A percentile compares a stretch with the other conserved stretches of the same genome.
Conservation (phyloP, 92 coral and sea anemone genomes). For the Heliopora coerulea region DNA sequence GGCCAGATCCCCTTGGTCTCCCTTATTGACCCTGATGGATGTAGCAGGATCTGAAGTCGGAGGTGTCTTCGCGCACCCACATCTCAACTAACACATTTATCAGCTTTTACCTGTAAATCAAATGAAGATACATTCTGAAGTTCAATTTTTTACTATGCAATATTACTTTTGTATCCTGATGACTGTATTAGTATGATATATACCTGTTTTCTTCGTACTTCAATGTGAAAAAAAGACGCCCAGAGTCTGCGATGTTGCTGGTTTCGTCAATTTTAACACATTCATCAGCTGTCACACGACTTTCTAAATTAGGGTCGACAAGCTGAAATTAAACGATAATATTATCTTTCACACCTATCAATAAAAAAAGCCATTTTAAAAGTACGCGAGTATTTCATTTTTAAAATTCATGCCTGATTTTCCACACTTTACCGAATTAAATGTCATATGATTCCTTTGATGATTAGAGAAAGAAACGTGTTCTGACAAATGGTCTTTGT, state of each 20-base stretch:
- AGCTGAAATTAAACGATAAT: constrained; percentile 10
- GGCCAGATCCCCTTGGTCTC: too few species aligned
- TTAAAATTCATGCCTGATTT: too few species aligned
- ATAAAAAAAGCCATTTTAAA: background rate
- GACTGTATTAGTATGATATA: background rate
- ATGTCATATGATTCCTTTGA: too few species aligned
- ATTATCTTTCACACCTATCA: background rate
- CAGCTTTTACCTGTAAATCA: too few species aligned
- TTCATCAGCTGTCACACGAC: background rate
- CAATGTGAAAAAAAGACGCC: constrained; percentile 85
- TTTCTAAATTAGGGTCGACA: background rate
- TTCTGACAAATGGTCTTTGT: too few species aligned
- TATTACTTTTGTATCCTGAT: background rate
- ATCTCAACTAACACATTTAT: too few species aligned
- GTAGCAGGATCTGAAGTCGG: too few species aligned
- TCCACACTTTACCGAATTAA: background rate
- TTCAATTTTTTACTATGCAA: background rate
- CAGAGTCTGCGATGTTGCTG: constrained; percentile 63
- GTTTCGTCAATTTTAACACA: constrained; percentile 43
- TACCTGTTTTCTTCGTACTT: constrained; percentile 54
- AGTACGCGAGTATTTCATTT: background rate
- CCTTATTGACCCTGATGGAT: too few species aligned
- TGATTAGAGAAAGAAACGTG: too few species aligned
- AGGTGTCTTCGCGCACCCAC: too few species aligned
- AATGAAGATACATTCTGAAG: background rate